These are phyloP conservation scores for Halesus radiatus DNA, from an alignment of 1,140 invertebrate genomes.

Conservation along the genomic window DNA sequence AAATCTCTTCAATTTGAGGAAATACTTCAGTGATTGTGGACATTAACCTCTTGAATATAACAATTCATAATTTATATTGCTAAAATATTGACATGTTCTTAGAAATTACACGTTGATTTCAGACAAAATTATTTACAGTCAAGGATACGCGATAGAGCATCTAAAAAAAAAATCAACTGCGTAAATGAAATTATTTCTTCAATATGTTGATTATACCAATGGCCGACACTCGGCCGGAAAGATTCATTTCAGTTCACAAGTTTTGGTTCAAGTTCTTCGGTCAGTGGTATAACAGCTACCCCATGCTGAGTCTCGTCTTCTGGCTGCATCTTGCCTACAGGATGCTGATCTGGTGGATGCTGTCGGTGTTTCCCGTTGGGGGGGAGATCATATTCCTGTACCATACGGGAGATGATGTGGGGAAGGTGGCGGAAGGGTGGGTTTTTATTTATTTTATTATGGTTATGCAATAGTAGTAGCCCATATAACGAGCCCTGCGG, in stretches of 20 bases:
- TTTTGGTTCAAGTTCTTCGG: conserved; percentile 69
- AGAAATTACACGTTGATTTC: no score
- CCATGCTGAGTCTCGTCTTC: conserved; percentile 59
- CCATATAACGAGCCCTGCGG: no score
- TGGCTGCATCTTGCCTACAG: conserved; percentile 64
- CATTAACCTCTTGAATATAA: no score
- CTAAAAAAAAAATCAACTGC: no score
- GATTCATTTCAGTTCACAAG: conserved; percentile 66
- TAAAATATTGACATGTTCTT: no score
- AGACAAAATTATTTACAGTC: no score
- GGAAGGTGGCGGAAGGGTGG: conserved; percentile 67
- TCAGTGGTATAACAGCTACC: conserved; percentile 65
- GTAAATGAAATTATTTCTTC: no score
- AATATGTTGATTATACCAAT: conserved; percentile 20
- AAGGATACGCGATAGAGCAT: no score
- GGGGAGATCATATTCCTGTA: conserved; percentile 66
- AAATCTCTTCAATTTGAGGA: no score
- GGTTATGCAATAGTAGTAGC: background rate
- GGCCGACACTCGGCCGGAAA: conserved; percentile 57
- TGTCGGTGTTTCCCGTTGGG: conserved; percentile 65
- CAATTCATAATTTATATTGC: no score
- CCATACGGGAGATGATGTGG: conserved; percentile 64
- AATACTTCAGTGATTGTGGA: no score
- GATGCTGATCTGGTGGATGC: conserved; percentile 63
- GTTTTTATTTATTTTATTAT: conserved; percentile 16